Base-by-base conservation (phyloP, 2,888 invertebrate species). In the Polymixis lichenea region DNA sequence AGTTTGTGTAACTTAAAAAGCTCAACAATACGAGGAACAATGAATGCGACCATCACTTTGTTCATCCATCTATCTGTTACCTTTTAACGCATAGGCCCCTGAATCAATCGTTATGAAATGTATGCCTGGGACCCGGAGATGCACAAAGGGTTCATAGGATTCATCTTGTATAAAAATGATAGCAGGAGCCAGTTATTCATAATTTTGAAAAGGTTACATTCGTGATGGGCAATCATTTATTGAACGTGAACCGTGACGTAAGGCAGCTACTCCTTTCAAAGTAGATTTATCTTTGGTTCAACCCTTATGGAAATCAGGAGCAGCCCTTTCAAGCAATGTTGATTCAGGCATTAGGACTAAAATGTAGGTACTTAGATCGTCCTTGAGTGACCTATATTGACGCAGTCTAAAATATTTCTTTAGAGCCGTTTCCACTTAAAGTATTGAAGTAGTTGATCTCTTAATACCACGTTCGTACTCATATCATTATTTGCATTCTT, bases 261-360 rank as follows among this genome's bases (percentile, higher is more conserved):
- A 43, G 11, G 9, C 22, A 51, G 9, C 38, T 19, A 66, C 25
- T 67, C 60, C 25, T 77, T 61, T 53, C 19, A n/a, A 55, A 80
- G 49, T 73, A 17, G 25, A 74, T 56, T 56, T 38, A 74, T 58
- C 51, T 75, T 60, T 25, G 32, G 38, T 55, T 55, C 17, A 46
- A 78, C 64, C 78, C 28, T 60, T 65, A 78, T 78, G 76, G 32
- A 82, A 82, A 78, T 75, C 38, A 38, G 58, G 19, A n/a, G 15
- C 25, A 15, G 19, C 49, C 82, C 82, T 78, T 75, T 81, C 55
- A 78, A 55, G 76, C 58, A 75, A 60, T 78, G 81, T 78, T 58
- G 56, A 78, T 75, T 81, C 53, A 81, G 64, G 81, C 46, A 75
- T 81, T 60, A 60, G 56, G 4, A 46, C 76, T 51, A 11, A 64